Base-by-base conservation (phyloP, 1,140 invertebrate genomes). In the Drosophila serrata region DNA sequence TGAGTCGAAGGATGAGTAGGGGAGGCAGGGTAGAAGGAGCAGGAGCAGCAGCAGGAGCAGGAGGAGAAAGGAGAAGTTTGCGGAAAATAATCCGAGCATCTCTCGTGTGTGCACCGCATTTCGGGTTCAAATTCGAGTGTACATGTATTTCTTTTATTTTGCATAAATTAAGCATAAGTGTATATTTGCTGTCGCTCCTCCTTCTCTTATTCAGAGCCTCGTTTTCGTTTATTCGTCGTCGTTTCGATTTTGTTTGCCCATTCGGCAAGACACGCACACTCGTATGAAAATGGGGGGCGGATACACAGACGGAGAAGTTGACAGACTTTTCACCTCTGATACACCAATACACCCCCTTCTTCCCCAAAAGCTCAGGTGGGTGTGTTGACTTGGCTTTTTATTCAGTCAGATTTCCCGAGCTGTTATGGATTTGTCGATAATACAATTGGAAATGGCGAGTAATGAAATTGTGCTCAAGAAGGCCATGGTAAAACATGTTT, bases 101-200 rank as follows among this genome's bases (percentile, higher is more conserved):
- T 80, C 74, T 53, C 31, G 31, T 51, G 82, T 86, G 82, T 81
- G 75, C 82, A 81, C 68, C 78, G 68, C 62, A 73, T 82, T 87
- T 87, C 72, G 79, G 82, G 62, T 74, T 86, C 80, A 78, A 81
- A 81, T 86, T 78, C 69, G 63, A 85, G 62, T 79, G 82, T 86
- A 85, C 19, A 53, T 86, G 81, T 86, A 86, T 86, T 90, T 90
- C 77, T 84, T 88, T 90, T 88, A 88, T 88, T 88, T 88, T 88
- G 84, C 84, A 88, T 88, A 88, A 88, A 88, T 88, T 88, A 88
- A 88, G 84, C 85, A 88, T 90, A 88, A 88, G 85, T 88, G 84
- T 88, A 78, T 84, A 78, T 84, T 82, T 82, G 79, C 64, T 79
- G 72, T 69, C 65, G 79, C 43, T 58, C 51, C 42, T 43, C 46